Evolutionary conservation across 2,113 vertebrate species (phyloP), one percentile per base, ranked within the genome.

Genomic region (Chionis minor): DNA sequence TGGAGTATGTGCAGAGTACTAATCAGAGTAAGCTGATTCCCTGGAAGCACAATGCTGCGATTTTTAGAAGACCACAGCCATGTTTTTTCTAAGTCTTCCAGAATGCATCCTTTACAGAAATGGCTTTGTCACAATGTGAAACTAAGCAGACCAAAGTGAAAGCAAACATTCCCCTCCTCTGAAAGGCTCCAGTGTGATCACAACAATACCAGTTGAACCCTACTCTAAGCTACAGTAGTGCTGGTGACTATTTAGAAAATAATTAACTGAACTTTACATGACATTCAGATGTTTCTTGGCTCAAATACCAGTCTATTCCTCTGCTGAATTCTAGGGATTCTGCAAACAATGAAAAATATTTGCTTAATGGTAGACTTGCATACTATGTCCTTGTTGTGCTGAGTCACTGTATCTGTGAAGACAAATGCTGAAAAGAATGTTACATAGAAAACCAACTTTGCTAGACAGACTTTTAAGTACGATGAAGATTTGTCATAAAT

Each of bases 251-350:
- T 95, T 96, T 94, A 95, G 95, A 95, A 96, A 97, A 95, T 96
- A 95, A 97, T 97, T 96, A 96, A 94, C 88, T 96, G 90, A 96
- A 97, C 95, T 96, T 96, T 95, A 95, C 94, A 95, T 96, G 95
- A 95, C 96, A 97, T 97, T 96, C 93, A 93, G 93, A 88, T 88
- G 82, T 90, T 94, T 96, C 94, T 96, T 95, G 93, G 93, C 97
- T 94, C 95, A 93, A 95, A 96, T 65, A 91, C 27, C 87, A 92
- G 61, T n/a, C 80, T 88, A 59, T 90, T 95, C 80, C 95, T 94
- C 91, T 74, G 59, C 44, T 81, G 92, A 95, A 95, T 95, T 96
- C 88, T 84, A 94, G 91, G 82, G 92, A 96, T 96, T 96, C 92
- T 92, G 84, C 81, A 97, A 95, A 95, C 96, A 95, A 95, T 94